A percentile compares a stretch with the other conserved stretches of the same genome.
Conservation (phyloP, 35 echinoderm and acorn worm species). For the Amphiura filiformis region DNA sequence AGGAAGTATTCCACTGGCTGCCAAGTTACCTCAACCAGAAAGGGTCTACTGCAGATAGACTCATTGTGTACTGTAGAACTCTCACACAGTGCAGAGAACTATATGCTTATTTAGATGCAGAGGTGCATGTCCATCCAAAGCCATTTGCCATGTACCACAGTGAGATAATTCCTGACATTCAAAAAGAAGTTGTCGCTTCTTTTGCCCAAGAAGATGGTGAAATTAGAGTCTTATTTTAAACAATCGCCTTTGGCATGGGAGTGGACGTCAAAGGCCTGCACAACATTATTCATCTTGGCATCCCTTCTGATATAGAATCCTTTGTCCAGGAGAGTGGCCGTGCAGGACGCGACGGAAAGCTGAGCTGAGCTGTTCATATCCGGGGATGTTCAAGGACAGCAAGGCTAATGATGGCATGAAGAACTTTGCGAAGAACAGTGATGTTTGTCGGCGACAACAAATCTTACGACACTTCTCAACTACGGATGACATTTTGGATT, state of each 20-base stretch:
- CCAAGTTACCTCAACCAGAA: slow-evolving; percentile 2
- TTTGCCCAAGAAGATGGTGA: neutral
- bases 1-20: slow-evolving; percentile 13
- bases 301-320: neutral
- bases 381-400: neutral
- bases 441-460: neutral
- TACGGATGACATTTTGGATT: too few species aligned
- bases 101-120: slow-evolving; percentile 13
- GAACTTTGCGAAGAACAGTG: neutral
- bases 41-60: neutral
- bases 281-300: neutral
- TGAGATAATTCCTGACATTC: slow-evolving; percentile 32
- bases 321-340: slow-evolving; percentile 23
- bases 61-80: slow-evolving; percentile 43
- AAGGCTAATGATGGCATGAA: neutral
- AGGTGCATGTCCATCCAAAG: neutral
- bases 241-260: slow-evolving; percentile 19
- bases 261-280: neutral
- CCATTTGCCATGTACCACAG: slow-evolving; percentile 42
- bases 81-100: slow-evolving; percentile 21
- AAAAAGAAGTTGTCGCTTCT: neutral
- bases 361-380: neutral
- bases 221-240: neutral
- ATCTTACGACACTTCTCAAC: neutral
- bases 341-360: slow-evolving; percentile 11